Evolutionary conservation across 53 echinoderm and acorn worm genomes (phyloP).

Genomic region (Holothuria scabra): DNA sequence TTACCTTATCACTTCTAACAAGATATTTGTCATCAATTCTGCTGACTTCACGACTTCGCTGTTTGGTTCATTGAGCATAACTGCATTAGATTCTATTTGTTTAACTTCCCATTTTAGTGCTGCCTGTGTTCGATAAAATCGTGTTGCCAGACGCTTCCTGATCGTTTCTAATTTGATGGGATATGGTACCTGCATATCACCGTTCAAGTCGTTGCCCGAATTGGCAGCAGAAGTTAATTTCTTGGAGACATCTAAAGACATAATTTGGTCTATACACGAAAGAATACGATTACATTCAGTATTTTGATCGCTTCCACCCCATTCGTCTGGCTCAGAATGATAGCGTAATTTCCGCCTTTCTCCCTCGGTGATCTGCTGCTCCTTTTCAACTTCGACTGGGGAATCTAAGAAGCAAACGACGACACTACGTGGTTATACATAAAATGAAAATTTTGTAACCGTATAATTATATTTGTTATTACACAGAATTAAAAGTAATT

Average conservation of each 20-base stretch:
- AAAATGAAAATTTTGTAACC: not conserved
- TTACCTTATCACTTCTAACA: constrained; percentile 82
- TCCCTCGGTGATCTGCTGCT: constrained; percentile 69
- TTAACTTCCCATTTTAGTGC: constrained; percentile 87
- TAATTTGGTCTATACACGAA: constrained; percentile 71
- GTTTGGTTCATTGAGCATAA: constrained; percentile 71
- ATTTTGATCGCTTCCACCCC: constrained; percentile 66
- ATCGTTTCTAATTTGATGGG: constrained; percentile 83
- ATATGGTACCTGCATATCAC: constrained; percentile 72
- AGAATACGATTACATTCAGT: constrained; percentile 78
- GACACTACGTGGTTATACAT: not conserved
- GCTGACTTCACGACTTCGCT: constrained; percentile 87
- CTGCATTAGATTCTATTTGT: constrained; percentile 78
- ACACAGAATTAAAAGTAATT: not conserved
- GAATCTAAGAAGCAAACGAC: constrained; percentile 45
- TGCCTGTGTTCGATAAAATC: constrained; percentile 76
- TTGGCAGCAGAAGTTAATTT: constrained; percentile 73
- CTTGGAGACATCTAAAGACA: constrained; percentile 66
- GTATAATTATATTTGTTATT: not conserved
- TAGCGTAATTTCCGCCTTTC: constrained; percentile 66
- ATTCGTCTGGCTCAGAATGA: constrained; percentile 68
- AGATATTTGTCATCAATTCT: constrained; percentile 69
- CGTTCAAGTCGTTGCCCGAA: constrained; percentile 63
- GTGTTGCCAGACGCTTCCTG: constrained; percentile 63
- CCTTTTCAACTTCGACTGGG: constrained; percentile 68